Evolutionary conservation across 2,797 vertebrate genomes (phyloP), one percentile per base, ranked within the genome.

Genomic region (Sebastes goodei): DNA sequence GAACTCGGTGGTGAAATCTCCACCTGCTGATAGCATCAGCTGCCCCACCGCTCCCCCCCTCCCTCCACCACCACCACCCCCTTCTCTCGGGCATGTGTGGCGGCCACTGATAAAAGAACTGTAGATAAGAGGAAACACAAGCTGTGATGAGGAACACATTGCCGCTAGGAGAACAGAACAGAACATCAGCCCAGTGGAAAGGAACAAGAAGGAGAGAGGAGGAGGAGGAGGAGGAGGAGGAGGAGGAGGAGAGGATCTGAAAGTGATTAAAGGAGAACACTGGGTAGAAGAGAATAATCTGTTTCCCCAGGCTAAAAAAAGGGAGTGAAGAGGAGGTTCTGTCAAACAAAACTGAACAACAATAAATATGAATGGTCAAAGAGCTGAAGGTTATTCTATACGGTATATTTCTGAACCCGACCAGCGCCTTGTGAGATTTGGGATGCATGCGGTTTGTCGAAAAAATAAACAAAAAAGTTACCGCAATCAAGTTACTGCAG

Each of bases 11-110:
- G 88, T 89, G 88, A 94, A 93, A 94, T 90, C 90, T 93, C 90
- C 93, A 93, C 90, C 91, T 93, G 92, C 86, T 89, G 95, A 96
- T 96, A 95, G 80, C 80, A 96, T 95, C 92, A 88, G 85, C 82
- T 84, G 80, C 78, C 83, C 46, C 68, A n/a, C 38, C 23, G 12
- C 81, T 5, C 81, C 70, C 81, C 80, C 65, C 61, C 38, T 7
- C 42, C 33, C 21, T 21, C 71, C 23, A 0, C 29, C 25, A 4
- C 15, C 15, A 70, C 71, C 76, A 70, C 71, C 78, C 75, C 71
- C 61, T 83, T 80, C 86, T 86, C 85, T 52, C 14, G 78, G 88
- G 87, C 90, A 90, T 93, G 92, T 95, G 93, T 90, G 94, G 87
- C 70, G 74, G 89, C 78, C 74, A 76, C 82, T 81, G 91, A 96